Evolutionary conservation across 2,888 invertebrate genomes (phyloP), one percentile per base, ranked within the genome.

Genomic region (Agrotis clavis): DNA sequence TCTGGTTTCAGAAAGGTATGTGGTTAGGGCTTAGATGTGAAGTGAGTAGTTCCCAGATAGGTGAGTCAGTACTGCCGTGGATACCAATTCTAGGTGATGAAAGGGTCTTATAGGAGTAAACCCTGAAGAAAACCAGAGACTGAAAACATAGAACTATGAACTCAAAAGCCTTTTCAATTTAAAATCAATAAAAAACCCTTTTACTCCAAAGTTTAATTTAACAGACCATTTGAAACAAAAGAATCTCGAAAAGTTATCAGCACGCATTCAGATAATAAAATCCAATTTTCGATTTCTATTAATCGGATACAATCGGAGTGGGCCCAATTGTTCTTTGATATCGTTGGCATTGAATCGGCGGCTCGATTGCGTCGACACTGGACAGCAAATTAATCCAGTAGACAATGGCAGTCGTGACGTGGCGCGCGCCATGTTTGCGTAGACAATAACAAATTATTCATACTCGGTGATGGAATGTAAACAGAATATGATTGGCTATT

Each of bases 401-500:
- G 94, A 96, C 96, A 96, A 96, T 96, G 85, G 91, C 76, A 92
- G 91, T 92, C 93, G 91, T 94, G 93, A 93, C 93, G 92, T 89
- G 87, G 85, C 86, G 82, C 85, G 87, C 89, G 88, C 89, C 90
- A 88, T 94, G 94, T 95, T 95, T 95, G 93, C 91, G 84, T 90
- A 94, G 95, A 95, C 95, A 95, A 95, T 95, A 96, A 94, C 95
- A 94, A 95, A 96, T 96, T 95, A 96, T 96, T 96, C 96, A 96
- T 95, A 94, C 94, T 92, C 93, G 88, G 89, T 94, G 96, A 96
- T 96, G 96, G 94, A 96, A 96, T 96, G 95, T 95, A 96, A 96
- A 96, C 96, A 96, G 94, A 95, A 95, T 95, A 95, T 96, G 96
- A 96, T 96, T 96, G 96, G 95, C 93, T 95, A 95, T 96, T 95